Base-by-base conservation (phyloP, 2,797 vertebrate species). In the Columba guinea region DNA sequence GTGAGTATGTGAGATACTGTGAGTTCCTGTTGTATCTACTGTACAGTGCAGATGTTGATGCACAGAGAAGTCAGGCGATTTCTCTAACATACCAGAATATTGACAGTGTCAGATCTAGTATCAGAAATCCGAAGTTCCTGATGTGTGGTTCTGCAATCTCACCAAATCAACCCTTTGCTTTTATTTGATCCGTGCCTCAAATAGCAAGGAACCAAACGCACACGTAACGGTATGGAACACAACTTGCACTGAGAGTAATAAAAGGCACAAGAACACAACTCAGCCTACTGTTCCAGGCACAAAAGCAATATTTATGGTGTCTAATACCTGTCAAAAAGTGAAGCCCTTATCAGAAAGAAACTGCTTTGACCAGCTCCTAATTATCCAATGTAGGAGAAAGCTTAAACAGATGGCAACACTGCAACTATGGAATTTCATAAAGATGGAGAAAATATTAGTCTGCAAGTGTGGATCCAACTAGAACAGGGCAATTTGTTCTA, bases 391-490 rank as follows among this genome's bases (percentile, higher is more conserved):
- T 51, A 83, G 51, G 46, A 86, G 84, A 81, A 37, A 39, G 49
- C 15, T 55, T 30, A 62, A 80, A 94, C 73, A 86, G 65, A 86
- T 60, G 34, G 93, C 95, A 95, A 88, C 67, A 46, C 27, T 65
- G 76, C 16, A 90, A 69, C 78, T 16, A 53, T 3, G 39, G 95
- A 51, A 91, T 94, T 94, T 91, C 90, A 86, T 56, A 77, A 87
- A 90, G 89, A 94, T 77, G 77, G 89, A 76, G 91, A 93, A 92
- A 93, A 53, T 76, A 82, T 94, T 86, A 97, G 84, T 91, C 93
- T 96, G 94, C 84, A 97, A 95, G 95, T n/a, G 84, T 91, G 82
- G 96, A 67, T 97, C 95, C 96, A 91, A 93, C 92, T 95, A 91
- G 92, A 97, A 95, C 5, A 91, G 90, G 96, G 86, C 70, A 95